Percentiles rank a stretch among this genome's conserved stretches.
Evolutionary conservation across 1,140 invertebrate species (phyloP).

Genomic region (Oreohelix idahoensis): DNA sequence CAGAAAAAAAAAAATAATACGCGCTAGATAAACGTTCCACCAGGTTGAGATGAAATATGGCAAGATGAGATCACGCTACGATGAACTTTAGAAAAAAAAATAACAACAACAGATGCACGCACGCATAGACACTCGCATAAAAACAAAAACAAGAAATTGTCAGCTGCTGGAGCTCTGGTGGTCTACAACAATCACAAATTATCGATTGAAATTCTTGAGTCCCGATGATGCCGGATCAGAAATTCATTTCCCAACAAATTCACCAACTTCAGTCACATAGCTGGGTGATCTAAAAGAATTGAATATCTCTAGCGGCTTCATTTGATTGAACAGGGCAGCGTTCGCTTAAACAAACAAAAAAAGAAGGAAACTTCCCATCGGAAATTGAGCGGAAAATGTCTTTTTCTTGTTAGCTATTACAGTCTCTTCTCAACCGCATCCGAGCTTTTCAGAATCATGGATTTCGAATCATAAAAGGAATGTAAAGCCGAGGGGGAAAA

Average conservation of each 20-base stretch:
- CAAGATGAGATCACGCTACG: too few relatives aligned
- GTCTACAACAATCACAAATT: background rate
- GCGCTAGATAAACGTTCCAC: too few relatives aligned
- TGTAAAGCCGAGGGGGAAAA: too few relatives aligned
- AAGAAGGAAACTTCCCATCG: background rate
- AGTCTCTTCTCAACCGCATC: background rate
- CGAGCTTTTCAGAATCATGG: background rate
- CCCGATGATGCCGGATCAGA: conserved; percentile 25
- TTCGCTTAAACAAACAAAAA: background rate
- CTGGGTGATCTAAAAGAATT: background rate
- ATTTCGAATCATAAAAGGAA: too few relatives aligned
- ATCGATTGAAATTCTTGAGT: conserved; percentile 27
- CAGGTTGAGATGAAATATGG: too few relatives aligned
- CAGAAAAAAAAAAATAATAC: too few relatives aligned
- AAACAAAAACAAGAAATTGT: background rate
- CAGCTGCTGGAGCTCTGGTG: background rate
- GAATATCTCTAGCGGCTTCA: conserved; percentile 4
- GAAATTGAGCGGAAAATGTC: conserved; percentile 10
- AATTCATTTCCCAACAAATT: conserved; percentile 30
- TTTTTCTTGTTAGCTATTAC: background rate
- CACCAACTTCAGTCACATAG: background rate
- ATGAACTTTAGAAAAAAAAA: too few relatives aligned
- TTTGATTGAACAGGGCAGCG: background rate
- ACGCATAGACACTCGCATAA: background rate
- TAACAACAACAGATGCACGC: too few relatives aligned